These are phyloP conservation scores for Drosophila subsilvestris DNA, from an alignment of 2,888 invertebrate genomes.

Conservation along the genomic window DNA sequence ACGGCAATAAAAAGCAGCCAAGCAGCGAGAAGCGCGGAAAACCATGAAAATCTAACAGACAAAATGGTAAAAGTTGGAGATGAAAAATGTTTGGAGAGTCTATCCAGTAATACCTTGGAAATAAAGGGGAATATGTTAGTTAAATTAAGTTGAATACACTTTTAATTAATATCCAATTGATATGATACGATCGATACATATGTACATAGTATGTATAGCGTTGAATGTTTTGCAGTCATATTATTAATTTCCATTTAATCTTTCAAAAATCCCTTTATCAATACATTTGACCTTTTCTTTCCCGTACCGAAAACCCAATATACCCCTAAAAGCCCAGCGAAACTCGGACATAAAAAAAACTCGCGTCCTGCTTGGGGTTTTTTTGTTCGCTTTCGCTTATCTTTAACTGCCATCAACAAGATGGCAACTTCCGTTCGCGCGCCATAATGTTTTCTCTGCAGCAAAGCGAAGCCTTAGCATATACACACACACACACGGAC, in stretches of 20 bases:
- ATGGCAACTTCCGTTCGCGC: slow-evolving; percentile 84
- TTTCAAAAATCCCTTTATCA: too few species aligned
- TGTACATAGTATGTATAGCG: too few species aligned
- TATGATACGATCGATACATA: not conserved
- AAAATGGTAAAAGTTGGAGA: slow-evolving; percentile 26
- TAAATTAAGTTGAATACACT: too few species aligned
- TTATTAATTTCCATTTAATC: too few species aligned
- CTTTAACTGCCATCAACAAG: slow-evolving; percentile 84
- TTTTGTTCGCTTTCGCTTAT: slow-evolving; percentile 71
- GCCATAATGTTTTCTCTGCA: slow-evolving; percentile 81
- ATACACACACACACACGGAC: slow-evolving; percentile 43
- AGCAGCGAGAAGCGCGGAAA: slow-evolving; percentile 58
- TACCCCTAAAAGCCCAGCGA: slow-evolving; percentile 23
- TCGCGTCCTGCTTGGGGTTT: slow-evolving; percentile 45
- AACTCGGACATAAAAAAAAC: slow-evolving; percentile 40
- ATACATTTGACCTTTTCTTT: not conserved
- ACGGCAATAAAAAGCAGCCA: slow-evolving; percentile 67
- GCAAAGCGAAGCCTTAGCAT: slow-evolving; percentile 50
- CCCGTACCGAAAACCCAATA: not conserved
- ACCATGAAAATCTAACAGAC: slow-evolving; percentile 64
- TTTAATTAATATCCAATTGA: not conserved
- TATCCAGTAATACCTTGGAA: slow-evolving; percentile 3
- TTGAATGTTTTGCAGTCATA: too few species aligned
- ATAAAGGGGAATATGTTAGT: too few species aligned
- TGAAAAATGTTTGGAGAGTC: not conserved